These are phyloP conservation scores for Uria lomvia DNA, from an alignment of 2,113 vertebrate species.

Conservation along the genomic window DNA sequence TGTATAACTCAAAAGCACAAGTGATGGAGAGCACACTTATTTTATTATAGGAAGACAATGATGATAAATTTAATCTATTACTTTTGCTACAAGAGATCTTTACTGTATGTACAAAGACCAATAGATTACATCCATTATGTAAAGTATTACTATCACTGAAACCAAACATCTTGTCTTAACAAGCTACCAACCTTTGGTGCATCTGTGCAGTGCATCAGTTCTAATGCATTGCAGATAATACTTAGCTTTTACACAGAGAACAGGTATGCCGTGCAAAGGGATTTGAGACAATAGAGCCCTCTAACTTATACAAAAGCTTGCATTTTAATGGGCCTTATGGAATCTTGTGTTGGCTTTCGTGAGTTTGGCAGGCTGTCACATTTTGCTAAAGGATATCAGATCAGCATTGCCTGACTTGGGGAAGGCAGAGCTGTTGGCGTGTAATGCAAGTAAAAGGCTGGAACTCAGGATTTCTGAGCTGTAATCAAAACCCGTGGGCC, in stretches of 20 bases:
- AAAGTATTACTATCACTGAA: constrained; percentile 12
- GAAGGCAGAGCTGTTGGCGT: background rate
- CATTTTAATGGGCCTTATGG: background rate
- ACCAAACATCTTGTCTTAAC: constrained; percentile 23
- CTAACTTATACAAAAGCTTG: background rate
- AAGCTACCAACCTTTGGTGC: background rate
- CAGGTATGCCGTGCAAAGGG: background rate
- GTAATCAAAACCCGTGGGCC: background rate
- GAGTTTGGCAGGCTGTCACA: background rate
- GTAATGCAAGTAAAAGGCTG: background rate
- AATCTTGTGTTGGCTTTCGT: background rate
- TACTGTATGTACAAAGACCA: constrained; percentile 43
- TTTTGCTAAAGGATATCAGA: background rate
- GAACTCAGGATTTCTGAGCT: background rate
- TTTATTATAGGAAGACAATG: background rate
- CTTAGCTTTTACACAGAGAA: constrained; percentile 14
- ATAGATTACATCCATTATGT: constrained; percentile 23
- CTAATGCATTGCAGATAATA: background rate
- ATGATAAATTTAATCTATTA: constrained; percentile 12
- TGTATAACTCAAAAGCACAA: constrained; percentile 55
- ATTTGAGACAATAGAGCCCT: background rate
- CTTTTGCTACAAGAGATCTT: constrained; percentile 47
- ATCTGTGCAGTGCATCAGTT: background rate
- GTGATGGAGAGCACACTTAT: background rate
- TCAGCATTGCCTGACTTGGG: background rate